Percentiles rank a stretch among this genome's conserved stretches.
phyloP scores from a whole-genome alignment of 2,888 invertebrate species.

The Eulithis prunata region DNA sequence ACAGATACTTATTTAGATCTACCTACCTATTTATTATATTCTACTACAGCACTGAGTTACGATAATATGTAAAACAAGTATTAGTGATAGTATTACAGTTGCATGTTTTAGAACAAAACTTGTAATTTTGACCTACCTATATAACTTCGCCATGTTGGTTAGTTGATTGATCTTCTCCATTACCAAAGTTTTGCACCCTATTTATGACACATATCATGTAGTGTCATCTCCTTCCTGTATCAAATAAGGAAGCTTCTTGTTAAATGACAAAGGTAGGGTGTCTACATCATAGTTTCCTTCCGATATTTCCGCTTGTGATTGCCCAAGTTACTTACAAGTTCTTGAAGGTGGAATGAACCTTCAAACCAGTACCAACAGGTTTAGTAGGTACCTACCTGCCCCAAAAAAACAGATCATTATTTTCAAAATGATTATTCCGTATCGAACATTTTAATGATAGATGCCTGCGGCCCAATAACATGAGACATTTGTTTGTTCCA shows the following conservation, averaged over 20 bases:
- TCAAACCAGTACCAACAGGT: slow-evolving; percentile 4
- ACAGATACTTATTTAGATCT: too few relatives aligned
- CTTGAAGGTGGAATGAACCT: slow-evolving; percentile 25
- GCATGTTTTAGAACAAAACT: too few relatives aligned
- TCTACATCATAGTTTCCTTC: slow-evolving; percentile 24
- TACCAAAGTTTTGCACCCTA: too few relatives aligned
- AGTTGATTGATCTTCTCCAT: too few relatives aligned
- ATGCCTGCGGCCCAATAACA: neutral
- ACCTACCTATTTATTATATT: too few relatives aligned
- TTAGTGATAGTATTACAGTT: too few relatives aligned
- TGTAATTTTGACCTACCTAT: too few relatives aligned
- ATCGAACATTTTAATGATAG: neutral
- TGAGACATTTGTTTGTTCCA: too few relatives aligned
- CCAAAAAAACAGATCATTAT: neutral
- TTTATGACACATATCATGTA: slow-evolving; percentile 3
- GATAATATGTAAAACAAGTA: too few relatives aligned
- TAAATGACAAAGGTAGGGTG: slow-evolving; percentile 13
- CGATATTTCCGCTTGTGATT: slow-evolving; percentile 1
- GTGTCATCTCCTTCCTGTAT: slow-evolving; percentile 16
- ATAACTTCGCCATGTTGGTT: too few relatives aligned
- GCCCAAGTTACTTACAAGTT: slow-evolving; percentile 16
- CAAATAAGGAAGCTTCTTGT: slow-evolving; percentile 25
- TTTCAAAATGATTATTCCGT: neutral
- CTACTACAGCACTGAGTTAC: too few relatives aligned
- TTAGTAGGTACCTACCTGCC: too few relatives aligned